Evolutionary conservation across 2,888 invertebrate genomes (phyloP), one percentile per base, ranked within the genome.

Genomic region (Acronicta leporina): DNA sequence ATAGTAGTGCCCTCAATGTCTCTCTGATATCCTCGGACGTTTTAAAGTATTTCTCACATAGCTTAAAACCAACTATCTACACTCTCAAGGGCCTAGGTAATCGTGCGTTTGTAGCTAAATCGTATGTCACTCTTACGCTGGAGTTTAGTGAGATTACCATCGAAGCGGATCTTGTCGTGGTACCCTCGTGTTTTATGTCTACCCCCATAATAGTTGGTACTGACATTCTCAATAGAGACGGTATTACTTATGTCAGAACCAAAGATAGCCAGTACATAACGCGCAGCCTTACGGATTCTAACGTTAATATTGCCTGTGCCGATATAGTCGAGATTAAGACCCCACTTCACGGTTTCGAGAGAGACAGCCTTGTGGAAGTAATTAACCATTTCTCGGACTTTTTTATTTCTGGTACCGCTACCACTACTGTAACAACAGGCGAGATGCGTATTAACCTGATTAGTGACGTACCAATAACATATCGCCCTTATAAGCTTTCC

Each of bases 121-220:
- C 44, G n/a, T 64, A 59, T n/a, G 44, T 64, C 7, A 64, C 63
- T 0, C 27, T 59, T 1, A 64, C 55, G 0, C 38, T 63, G 8
- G 51, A 59, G 15, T 50, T 61, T 27, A 6, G 11, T 2, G 33
- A 50, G 0, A 42, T 58, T 1, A 20, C 51, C 2, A 25, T 58
- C 11, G 58, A 58, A 47, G 38, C 41, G 5, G 61, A 61, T 35
- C 33, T 61, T 7, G 9, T 61, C 27, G 35, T 61, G 0, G 54
- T 55, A 4, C 54, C 54, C 5, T 7, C 42, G 1, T 8, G 16
- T 2, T 75, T 20, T 25, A 63, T 63, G 58, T 40, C 27, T n/a
- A 27, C 50, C 0, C 41, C 58, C 0, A 45, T 64, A n/a, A 60
- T 64, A 11, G 41, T 60, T 0, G 64, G 64, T 1, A 65, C 60